Evolutionary conservation across 2,113 vertebrate species (phyloP).

Genomic region (Peromyscus leucopus): DNA sequence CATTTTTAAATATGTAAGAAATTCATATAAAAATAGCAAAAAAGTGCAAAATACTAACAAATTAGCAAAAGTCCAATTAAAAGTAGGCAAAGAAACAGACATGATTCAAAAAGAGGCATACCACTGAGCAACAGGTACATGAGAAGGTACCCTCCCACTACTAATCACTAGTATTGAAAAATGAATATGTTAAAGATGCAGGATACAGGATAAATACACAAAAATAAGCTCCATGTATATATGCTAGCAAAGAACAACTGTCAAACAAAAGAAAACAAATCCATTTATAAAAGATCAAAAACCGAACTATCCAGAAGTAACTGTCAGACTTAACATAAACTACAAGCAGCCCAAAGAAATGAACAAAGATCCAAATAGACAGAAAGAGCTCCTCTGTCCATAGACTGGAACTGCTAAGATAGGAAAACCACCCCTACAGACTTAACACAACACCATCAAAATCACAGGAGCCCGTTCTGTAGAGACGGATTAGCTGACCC

Average conservation of each 20-base stretch:
- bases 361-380: background rate
- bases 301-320: background rate
- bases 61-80: background rate
- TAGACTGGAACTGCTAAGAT: background rate
- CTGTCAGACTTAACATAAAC: background rate
- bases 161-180: background rate
- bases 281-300: background rate
- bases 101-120: background rate
- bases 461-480: background rate
- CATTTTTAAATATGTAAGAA: background rate
- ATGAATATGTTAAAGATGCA: background rate
- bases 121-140: background rate
- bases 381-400: background rate
- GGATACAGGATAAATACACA: background rate
- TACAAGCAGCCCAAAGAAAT: background rate
- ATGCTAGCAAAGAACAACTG: background rate
- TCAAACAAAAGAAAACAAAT: constrained; percentile 6
- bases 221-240: background rate
- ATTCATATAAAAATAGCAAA: background rate
- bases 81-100: background rate
- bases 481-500: background rate
- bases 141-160: background rate
- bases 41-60: background rate
- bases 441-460: background rate
- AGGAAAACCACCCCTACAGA: background rate